Evolutionary conservation across 2,797 vertebrate genomes (phyloP).

Genomic region (Takifugu ocellatus): DNA sequence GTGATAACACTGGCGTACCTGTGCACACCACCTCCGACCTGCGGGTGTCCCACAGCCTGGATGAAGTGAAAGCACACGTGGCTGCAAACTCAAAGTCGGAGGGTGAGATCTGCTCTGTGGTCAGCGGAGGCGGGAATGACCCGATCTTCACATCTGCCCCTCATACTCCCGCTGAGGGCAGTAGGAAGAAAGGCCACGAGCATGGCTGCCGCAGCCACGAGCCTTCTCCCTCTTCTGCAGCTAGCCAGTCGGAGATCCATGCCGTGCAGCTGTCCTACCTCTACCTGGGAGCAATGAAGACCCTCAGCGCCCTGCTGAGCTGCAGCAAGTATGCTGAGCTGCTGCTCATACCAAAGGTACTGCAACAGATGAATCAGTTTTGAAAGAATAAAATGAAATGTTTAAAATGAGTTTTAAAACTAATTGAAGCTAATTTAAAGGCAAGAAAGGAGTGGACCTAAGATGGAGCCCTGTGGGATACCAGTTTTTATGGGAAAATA

Average conservation of each 20-base stretch:
- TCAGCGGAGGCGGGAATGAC: slow-evolving; percentile 50
- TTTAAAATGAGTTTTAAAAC: too few relatives aligned
- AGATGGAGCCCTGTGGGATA: too few relatives aligned
- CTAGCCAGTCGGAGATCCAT: slow-evolving; percentile 84
- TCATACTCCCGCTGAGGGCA: slow-evolving; percentile 73
- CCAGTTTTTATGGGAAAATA: too few relatives aligned
- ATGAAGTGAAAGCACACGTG: slow-evolving; percentile 82
- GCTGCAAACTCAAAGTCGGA: slow-evolving; percentile 80
- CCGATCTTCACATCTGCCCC: slow-evolving; percentile 55
- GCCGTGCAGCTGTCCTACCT: slow-evolving; percentile 95
- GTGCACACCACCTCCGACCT: slow-evolving; percentile 55
- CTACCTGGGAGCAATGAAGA: slow-evolving; percentile 96
- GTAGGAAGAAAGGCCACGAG: slow-evolving; percentile 85
- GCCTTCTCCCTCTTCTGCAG: slow-evolving; percentile 16
- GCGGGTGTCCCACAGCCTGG: slow-evolving; percentile 79
- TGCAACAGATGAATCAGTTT: too few relatives aligned
- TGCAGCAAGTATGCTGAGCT: slow-evolving; percentile 97
- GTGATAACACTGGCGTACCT: slow-evolving; percentile 22
- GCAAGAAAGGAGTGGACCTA: too few relatives aligned
- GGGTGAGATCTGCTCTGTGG: slow-evolving; percentile 81
- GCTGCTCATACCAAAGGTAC: slow-evolving; percentile 92
- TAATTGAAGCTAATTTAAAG: too few relatives aligned
- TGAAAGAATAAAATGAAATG: too few relatives aligned
- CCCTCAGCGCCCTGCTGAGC: slow-evolving; percentile 90
- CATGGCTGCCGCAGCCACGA: slow-evolving; percentile 82